Conservation (phyloP, 2,888 invertebrate species). For the Daptonema setosum region DNA sequence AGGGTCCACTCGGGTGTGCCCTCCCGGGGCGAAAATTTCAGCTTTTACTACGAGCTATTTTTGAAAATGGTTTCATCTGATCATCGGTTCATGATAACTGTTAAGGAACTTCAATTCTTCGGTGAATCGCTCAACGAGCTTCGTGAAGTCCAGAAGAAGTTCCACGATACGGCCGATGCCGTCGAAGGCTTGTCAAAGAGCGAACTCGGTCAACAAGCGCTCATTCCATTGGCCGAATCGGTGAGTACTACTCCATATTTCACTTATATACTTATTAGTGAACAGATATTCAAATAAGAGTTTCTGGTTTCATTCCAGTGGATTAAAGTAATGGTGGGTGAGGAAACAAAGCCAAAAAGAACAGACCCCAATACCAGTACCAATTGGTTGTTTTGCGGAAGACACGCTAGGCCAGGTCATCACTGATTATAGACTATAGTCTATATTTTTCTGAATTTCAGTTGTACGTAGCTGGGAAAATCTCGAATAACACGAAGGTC, state of each 20-base stretch:
- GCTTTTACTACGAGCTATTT: neutral
- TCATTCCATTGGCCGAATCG: slow-evolving; percentile 82
- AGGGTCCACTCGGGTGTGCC: too few species aligned
- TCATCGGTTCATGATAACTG: neutral
- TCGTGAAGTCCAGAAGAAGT: slow-evolving; percentile 65
- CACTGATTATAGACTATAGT: slow-evolving; percentile 1
- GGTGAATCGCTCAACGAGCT: slow-evolving; percentile 69
- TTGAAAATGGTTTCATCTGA: neutral
- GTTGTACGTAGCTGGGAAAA: slow-evolving; percentile 82
- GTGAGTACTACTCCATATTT: too few species aligned
- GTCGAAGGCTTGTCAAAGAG: slow-evolving; percentile 44
- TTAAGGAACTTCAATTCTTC: slow-evolving; percentile 56
- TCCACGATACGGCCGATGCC: slow-evolving; percentile 62
- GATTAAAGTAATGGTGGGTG: too few species aligned
- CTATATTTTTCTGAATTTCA: slow-evolving; percentile 25
- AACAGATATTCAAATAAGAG: too few species aligned
- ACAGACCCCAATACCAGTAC: too few species aligned
- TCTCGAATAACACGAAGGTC: slow-evolving; percentile 61
- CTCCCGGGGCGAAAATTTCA: too few species aligned
- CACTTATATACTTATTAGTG: too few species aligned
- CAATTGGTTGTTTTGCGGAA: too few species aligned
- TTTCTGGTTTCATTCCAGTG: too few species aligned
- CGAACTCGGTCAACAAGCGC: slow-evolving; percentile 55
- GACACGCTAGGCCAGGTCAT: neutral
- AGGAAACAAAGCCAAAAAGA: too few species aligned